Evolutionary conservation across 64 coral and sea anemone species (phyloP), one percentile per base, ranked within the genome.

Genomic region (Montipora foliosa): DNA sequence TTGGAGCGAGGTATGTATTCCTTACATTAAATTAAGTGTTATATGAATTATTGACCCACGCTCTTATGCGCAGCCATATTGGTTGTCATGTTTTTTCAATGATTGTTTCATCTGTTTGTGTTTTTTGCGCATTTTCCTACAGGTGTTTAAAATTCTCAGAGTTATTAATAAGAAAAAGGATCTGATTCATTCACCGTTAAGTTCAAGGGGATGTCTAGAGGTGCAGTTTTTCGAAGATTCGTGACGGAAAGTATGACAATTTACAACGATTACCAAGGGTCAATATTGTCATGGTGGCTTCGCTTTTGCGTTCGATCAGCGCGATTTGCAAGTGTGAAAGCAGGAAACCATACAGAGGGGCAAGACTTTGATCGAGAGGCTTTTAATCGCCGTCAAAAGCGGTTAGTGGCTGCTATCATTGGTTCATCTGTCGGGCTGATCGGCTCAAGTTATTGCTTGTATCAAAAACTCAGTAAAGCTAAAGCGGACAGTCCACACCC

Each of bases 341-440:
- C 61, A 4, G 44, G 59, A 84, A 68, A 20, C 48, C 57, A 62
- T 25, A 68, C 6, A 19, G n/a, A n/a, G 4, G 2, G 17, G 20
- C 52, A 69, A 14, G 74, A 85, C 48, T 25, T 72, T 9, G 50
- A 29, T 8, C 51, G 48, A 74, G 87, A 88, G 20, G 70, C 67
- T 44, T 22, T n/a, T 1, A 61, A 74, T 88, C 69, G 47, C 75
- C 92, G 74, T 29, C 81, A 95, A 70, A 87, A 64, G 67, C 75
- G 90, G 17, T 46, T 87, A 5, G 64, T 81, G 6, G 81, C 81
- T 8, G 61, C 91, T 1, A 48, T 95, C 72, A 90, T 95, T 17
- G 94, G 94, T 61, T 95, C 94, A 15, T 89, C 94, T 49, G 95
- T 97, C 1, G 95, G 82, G 1, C 91, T 97, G 66, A 70, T 97